Evolutionary conservation across 2,113 vertebrate genomes (phyloP).

Genomic region (Laterallus jamaicensis): DNA sequence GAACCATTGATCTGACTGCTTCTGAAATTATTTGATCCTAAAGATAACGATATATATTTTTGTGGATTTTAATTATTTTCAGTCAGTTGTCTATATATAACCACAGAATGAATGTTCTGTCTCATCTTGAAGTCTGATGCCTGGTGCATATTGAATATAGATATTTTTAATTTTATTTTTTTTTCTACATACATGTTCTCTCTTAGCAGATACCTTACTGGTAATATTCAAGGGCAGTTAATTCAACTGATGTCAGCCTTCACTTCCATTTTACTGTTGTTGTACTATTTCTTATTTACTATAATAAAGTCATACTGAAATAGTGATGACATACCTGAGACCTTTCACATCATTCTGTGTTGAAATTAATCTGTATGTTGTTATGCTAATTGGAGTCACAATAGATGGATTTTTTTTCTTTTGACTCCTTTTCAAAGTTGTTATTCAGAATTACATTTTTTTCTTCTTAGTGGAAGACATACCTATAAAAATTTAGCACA

Average conservation of each 20-base stretch:
- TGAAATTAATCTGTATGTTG: background rate
- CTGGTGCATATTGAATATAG: background rate
- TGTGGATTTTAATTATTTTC: background rate
- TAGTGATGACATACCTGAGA: background rate
- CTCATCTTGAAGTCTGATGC: background rate
- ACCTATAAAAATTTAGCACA: background rate
- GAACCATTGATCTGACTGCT: background rate
- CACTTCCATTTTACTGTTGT: background rate
- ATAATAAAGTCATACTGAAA: background rate
- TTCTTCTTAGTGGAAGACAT: background rate
- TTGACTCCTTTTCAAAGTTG: background rate
- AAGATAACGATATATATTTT: background rate
- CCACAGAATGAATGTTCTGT: background rate
- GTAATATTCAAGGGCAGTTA: background rate
- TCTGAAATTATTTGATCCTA: background rate
- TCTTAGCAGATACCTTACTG: background rate
- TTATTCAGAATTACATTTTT: background rate
- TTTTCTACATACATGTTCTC: background rate
- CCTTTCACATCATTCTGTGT: background rate
- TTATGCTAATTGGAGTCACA: background rate
- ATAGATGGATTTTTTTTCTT: background rate
- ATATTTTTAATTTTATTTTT: background rate
- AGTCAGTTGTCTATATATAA: background rate
- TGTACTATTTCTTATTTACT: background rate
- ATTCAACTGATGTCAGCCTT: background rate